phyloP scores from a whole-genome alignment of 2,113 vertebrate species.

The Nannobrachium achirus region DNA sequence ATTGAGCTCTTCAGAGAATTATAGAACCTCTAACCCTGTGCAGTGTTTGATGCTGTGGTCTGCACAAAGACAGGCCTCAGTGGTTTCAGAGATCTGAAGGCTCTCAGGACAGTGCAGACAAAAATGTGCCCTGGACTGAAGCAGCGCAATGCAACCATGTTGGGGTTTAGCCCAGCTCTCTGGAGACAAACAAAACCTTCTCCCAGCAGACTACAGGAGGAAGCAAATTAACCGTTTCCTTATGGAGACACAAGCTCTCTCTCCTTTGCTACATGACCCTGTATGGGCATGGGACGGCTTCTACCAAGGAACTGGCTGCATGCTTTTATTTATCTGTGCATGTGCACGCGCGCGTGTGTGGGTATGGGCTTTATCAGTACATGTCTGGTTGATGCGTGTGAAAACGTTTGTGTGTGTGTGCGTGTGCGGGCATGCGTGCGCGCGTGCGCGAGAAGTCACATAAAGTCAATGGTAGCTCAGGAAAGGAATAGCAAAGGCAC shows the following conservation, averaged over 20 bases:
- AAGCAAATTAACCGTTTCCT: conserved; percentile 30
- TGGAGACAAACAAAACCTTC: neutral
- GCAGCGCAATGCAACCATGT: neutral
- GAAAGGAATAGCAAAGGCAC: too few relatives aligned
- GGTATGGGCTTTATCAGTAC: too few relatives aligned
- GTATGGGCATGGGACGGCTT: conserved; percentile 74
- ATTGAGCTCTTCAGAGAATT: too few relatives aligned
- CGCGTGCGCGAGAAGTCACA: too few relatives aligned
- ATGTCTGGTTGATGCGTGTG: too few relatives aligned
- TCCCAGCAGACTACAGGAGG: neutral
- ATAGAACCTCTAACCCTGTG: too few relatives aligned
- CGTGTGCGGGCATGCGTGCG: too few relatives aligned
- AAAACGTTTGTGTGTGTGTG: too few relatives aligned
- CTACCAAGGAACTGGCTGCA: conserved; percentile 31
- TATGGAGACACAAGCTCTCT: conserved; percentile 29
- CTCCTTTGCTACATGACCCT: conserved; percentile 59
- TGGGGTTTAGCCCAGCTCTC: neutral
- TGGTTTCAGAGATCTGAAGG: too few relatives aligned
- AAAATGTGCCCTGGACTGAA: neutral
- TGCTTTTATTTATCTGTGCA: conserved; percentile 48
- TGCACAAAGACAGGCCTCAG: too few relatives aligned
- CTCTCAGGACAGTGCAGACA: neutral
- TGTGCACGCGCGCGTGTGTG: neutral
- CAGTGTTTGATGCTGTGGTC: too few relatives aligned
- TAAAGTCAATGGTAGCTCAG: too few relatives aligned